These are phyloP conservation scores for Bruchidius siliquastri DNA, from an alignment of 2,888 invertebrate species.

Conservation along the genomic window DNA sequence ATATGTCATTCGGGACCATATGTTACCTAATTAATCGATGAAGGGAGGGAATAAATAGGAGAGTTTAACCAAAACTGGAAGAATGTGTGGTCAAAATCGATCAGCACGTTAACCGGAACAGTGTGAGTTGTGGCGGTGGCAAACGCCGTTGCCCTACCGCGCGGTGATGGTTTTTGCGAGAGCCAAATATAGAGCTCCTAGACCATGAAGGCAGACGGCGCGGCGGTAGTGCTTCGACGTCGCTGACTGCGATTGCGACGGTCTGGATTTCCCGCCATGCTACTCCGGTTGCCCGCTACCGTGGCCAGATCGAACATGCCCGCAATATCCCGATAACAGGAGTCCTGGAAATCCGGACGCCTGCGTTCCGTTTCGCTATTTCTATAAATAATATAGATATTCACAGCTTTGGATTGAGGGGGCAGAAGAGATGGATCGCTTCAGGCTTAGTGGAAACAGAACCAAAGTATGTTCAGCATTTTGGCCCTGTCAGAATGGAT, in stretches of 20 bases:
- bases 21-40: too few species aligned
- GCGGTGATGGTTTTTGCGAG: not conserved
- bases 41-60: not conserved
- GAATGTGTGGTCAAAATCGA: not conserved
- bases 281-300: not conserved
- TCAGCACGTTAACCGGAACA: not conserved
- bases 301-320: not conserved
- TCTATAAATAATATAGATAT: too few species aligned
- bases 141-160: not conserved
- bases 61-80: not conserved
- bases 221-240: not conserved
- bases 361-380: not conserved
- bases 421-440: too few species aligned
- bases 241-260: not conserved
- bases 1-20: too few species aligned
- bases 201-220: not conserved
- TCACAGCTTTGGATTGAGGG: too few species aligned
- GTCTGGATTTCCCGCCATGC: not conserved
- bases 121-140: not conserved
- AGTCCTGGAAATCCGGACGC: not conserved
- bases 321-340: not conserved
- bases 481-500: too few species aligned
- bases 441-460: too few species aligned
- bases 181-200: not conserved
- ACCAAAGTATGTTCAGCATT: too few species aligned